phyloP scores from a whole-genome alignment of 2,888 invertebrate species.

The Mythimna pallens region DNA sequence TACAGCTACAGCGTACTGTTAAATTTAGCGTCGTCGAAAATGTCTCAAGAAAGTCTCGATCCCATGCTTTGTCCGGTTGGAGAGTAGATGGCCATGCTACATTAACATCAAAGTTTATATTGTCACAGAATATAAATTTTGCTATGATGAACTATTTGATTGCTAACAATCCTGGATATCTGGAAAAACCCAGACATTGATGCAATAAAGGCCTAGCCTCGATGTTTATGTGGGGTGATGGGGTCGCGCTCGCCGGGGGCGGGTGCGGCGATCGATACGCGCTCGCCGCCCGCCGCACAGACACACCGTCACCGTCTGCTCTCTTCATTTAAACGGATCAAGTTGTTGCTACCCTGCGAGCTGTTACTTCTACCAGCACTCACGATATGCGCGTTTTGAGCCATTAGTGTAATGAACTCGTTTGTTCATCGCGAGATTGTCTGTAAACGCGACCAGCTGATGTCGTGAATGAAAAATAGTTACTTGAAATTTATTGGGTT shows the following conservation, averaged over 20 bases:
- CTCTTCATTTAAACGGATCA: conserved; percentile 66
- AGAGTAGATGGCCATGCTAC: neutral
- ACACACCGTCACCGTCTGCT: conserved; percentile 74
- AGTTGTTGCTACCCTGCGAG: conserved; percentile 60
- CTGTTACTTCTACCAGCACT: conserved; percentile 18
- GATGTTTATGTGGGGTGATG: conserved; percentile 57
- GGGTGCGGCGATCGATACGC: conserved; percentile 71
- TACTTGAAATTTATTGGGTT: conserved; percentile 31
- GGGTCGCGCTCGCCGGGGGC: conserved; percentile 47
- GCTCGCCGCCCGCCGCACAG: conserved; percentile 66
- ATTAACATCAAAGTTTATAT: neutral
- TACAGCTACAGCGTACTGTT: neutral
- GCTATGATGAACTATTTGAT: conserved; percentile 27
- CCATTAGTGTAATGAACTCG: conserved; percentile 9
- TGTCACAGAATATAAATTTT: neutral
- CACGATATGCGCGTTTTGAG: neutral
- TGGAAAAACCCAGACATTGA: conserved; percentile 76
- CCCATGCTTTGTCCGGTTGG: neutral
- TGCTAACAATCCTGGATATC: conserved; percentile 54
- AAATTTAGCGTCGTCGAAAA: neutral
- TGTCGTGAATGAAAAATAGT: neutral
- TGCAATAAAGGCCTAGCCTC: conserved; percentile 73
- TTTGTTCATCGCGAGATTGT: neutral
- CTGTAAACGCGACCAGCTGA: neutral
- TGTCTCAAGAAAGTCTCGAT: neutral